These are phyloP conservation scores for Cherax destructor DNA, from an alignment of 1,140 invertebrate genomes.

Conservation along the genomic window DNA sequence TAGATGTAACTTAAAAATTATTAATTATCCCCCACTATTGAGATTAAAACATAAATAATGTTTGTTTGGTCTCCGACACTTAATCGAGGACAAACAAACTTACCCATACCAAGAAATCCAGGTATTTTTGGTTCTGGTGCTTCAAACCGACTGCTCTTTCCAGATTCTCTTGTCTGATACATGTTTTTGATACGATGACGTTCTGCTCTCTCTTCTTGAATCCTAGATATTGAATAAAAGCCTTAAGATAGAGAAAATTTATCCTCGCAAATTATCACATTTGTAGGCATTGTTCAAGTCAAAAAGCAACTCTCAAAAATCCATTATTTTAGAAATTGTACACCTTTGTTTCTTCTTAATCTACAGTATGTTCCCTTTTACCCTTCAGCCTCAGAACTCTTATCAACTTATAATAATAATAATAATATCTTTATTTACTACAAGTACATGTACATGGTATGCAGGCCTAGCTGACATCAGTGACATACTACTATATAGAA, in stretches of 20 bases:
- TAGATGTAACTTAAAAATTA: neutral
- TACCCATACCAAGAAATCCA: slow-evolving; percentile 63
- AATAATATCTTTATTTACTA: too few species aligned
- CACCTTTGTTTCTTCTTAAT: too few species aligned
- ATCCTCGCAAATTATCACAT: neutral
- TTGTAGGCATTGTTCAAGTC: too few species aligned
- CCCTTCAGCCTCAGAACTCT: too few species aligned
- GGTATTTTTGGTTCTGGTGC: slow-evolving; percentile 71
- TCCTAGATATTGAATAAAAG: slow-evolving; percentile 79
- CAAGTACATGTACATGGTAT: too few species aligned
- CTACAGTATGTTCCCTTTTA: too few species aligned
- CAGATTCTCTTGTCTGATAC: slow-evolving; percentile 75
- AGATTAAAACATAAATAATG: slow-evolving; percentile 14
- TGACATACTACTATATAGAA: too few species aligned
- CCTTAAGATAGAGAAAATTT: too few species aligned
- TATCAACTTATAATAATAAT: too few species aligned
- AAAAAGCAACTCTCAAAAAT: too few species aligned
- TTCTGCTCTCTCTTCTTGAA: slow-evolving; percentile 97
- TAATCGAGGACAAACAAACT: slow-evolving; percentile 55
- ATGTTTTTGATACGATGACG: slow-evolving; percentile 84
- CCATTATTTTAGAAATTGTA: too few species aligned
- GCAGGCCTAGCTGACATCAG: too few species aligned
- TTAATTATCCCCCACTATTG: neutral
- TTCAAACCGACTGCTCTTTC: slow-evolving; percentile 73
- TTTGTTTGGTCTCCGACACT: slow-evolving; percentile 42